These are phyloP conservation scores for Cygnus olor DNA, from an alignment of 2,797 vertebrate genomes.

Conservation along the genomic window DNA sequence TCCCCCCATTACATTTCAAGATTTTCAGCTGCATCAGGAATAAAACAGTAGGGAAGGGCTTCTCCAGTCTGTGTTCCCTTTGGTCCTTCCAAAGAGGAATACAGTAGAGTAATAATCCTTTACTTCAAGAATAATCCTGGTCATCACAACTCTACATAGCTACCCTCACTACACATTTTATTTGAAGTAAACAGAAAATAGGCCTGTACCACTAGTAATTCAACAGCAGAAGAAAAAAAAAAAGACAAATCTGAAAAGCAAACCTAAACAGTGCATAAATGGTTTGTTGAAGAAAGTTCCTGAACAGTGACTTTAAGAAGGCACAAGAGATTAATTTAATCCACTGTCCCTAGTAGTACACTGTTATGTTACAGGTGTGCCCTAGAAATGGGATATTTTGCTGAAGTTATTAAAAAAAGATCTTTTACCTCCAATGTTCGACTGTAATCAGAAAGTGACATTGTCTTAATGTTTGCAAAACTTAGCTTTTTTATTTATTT, in stretches of 20 bases:
- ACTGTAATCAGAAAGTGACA: not conserved
- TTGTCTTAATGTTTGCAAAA: not conserved
- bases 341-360: not conserved
- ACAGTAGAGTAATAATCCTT: not conserved
- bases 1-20: not conserved
- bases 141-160: not conserved
- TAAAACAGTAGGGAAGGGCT: not conserved
- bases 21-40: not conserved
- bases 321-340: not conserved
- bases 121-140: not conserved
- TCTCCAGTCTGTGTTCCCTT: not conserved
- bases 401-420: not conserved
- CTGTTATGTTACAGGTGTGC: not conserved
- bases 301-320: not conserved
- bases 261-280: not conserved
- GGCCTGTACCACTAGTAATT: not conserved
- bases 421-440: not conserved
- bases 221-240: not conserved
- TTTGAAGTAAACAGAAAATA: not conserved
- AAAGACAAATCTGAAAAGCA: not conserved
- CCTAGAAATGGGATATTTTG: not conserved
- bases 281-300: not conserved
- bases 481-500: not conserved
- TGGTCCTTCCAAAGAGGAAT: not conserved
- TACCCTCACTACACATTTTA: not conserved